Evolutionary conservation across 2,797 vertebrate species (phyloP), one percentile per base, ranked within the genome.

Genomic region (Anguilla anguilla): DNA sequence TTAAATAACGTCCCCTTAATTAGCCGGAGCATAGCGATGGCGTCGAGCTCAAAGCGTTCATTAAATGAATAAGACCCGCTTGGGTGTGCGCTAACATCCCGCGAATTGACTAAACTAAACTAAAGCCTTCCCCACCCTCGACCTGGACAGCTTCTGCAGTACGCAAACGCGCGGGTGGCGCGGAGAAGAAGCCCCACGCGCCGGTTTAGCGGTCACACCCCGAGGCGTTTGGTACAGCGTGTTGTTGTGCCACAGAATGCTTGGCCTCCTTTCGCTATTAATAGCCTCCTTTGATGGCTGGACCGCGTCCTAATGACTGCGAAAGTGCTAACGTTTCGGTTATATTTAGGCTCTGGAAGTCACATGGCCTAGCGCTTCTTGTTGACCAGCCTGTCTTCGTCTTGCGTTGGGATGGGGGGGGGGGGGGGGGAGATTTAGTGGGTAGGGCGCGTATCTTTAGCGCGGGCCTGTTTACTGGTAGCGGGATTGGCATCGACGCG

Each of bases 291-390:
- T 94, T 96, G 94, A 95, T 94, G 93, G 91, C 92, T 89, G 92
- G 85, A 92, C 93, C 91, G 91, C 93, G 94, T 95, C 91, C 90
- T 72, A 88, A 92, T 92, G 94, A 94, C 94, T 91, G 92, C 92
- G 91, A 94, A 95, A 92, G 92, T 90, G 90, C 93, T 96, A 95
- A 93, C 91, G 95, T 96, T 96, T 95, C 93, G 84, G 89, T 92
- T 96, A 96, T 96, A 96, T 94, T 95, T 96, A 96, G 94, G 92
- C 88, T 86, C n/a, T 6, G 59, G 87, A 61, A 69, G 88, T 96
- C 95, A 96, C 94, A 96, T 94, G 95, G 92, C 88, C 90, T 85
- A 28, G 86, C 89, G 82, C 3, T 89, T 91, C 91, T 93, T 95
- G 95, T 96, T 95, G 93, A 95, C 93, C 93, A 93, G 92, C 92